Conservation (phyloP, 2,888 invertebrate species). For the Pediacus dermestoides region DNA sequence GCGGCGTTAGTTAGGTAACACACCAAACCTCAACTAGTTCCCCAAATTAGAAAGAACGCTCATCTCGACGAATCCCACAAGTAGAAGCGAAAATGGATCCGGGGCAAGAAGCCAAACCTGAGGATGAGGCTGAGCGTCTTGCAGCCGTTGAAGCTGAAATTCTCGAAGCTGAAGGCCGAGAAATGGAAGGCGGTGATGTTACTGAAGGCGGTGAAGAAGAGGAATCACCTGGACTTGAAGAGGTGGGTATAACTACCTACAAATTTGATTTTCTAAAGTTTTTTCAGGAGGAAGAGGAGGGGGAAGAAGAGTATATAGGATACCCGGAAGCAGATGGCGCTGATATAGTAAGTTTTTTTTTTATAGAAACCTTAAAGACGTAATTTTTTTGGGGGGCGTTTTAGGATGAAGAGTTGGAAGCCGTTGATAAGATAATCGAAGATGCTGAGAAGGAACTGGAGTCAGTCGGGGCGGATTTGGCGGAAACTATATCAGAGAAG, state of each 20-base stretch:
- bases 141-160: slow-evolving; percentile 11
- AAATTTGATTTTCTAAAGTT: too few relatives aligned
- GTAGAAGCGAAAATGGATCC: slow-evolving; percentile 1
- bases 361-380: too few relatives aligned
- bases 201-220: slow-evolving; percentile 15
- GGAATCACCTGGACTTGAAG: slow-evolving; percentile 17
- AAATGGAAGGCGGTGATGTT: slow-evolving; percentile 20
- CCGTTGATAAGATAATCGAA: slow-evolving; percentile 42
- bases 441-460: slow-evolving; percentile 37
- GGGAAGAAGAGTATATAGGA: slow-evolving; percentile 8
- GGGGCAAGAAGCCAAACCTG: slow-evolving; percentile 3
- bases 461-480: slow-evolving; percentile 33
- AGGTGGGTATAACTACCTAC: too few relatives aligned
- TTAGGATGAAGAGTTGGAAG: slow-evolving; percentile 40
- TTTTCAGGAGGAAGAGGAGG: slow-evolving; percentile 2
- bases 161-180: slow-evolving; percentile 21
- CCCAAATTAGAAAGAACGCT: background rate
- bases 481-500: slow-evolving; percentile 10
- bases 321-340: too few relatives aligned
- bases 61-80: too few relatives aligned
- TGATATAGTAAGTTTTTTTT: too few relatives aligned
- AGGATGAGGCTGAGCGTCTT: background rate
- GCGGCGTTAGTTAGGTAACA: background rate
- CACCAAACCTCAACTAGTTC: too few relatives aligned
- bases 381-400: too few relatives aligned